These are phyloP conservation scores for Acanthosepion lycidas DNA, from an alignment of 2,888 invertebrate species.

Conservation along the genomic window DNA sequence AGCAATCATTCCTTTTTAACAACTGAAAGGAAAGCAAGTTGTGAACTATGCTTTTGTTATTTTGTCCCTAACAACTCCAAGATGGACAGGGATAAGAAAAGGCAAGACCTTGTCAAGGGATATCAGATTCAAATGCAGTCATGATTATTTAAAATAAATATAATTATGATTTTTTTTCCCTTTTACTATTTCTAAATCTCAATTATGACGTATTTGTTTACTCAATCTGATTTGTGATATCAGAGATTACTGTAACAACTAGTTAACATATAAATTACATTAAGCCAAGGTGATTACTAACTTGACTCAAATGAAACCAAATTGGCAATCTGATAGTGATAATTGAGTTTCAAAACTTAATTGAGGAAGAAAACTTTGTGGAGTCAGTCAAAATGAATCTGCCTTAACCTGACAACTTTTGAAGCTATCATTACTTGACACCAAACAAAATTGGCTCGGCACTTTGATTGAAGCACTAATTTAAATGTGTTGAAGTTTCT, in stretches of 20 bases:
- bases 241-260: neutral
- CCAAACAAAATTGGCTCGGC: neutral
- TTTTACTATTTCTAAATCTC: too few relatives aligned
- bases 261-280: neutral
- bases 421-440: conserved; percentile 9
- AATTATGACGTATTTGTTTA: too few relatives aligned
- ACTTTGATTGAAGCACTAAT: neutral
- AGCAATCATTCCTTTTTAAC: too few relatives aligned
- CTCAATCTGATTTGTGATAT: neutral
- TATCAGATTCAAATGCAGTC: too few relatives aligned
- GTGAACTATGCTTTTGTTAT: too few relatives aligned
- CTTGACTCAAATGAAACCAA: neutral
- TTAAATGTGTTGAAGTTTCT: neutral
- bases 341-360: conserved; percentile 12
- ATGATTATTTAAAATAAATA: too few relatives aligned
- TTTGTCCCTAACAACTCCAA: too few relatives aligned
- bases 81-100: too few relatives aligned
- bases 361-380: neutral
- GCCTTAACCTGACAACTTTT: neutral
- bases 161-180: too few relatives aligned
- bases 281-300: neutral
- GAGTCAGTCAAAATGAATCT: neutral
- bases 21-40: too few relatives aligned
- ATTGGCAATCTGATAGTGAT: conserved; percentile 10
- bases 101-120: too few relatives aligned